These are phyloP conservation scores for Sericinus montela DNA, from an alignment of 2,888 invertebrate genomes.

Conservation along the genomic window DNA sequence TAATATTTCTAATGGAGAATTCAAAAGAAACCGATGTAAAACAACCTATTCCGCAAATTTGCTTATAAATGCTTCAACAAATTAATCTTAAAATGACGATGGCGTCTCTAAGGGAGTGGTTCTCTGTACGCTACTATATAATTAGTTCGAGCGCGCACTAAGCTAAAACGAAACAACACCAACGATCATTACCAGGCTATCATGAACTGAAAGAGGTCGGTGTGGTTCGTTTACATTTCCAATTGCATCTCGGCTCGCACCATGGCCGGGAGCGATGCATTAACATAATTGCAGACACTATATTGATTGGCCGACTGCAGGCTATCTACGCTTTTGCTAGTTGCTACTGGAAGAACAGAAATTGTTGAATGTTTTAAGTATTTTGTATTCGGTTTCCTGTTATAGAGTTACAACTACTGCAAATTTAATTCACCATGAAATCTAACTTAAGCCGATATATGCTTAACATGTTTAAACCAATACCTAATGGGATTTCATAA, in stretches of 20 bases:
- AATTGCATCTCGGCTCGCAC: constrained; percentile 50
- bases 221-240: constrained; percentile 59
- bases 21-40: background rate
- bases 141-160: constrained; percentile 22
- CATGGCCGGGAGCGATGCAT: constrained; percentile 61
- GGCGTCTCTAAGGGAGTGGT: constrained; percentile 10
- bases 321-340: constrained; percentile 32
- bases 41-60: constrained; percentile 2
- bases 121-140: constrained; percentile 24
- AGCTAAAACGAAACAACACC: constrained; percentile 35
- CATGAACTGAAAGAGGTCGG: constrained; percentile 45
- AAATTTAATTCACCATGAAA: no score
- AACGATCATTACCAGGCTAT: constrained; percentile 40
- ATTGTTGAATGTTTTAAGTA: constrained; percentile 21
- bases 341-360: constrained; percentile 34
- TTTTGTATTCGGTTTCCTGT: background rate
- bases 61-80: constrained; percentile 15
- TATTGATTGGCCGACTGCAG: constrained; percentile 68
- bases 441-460: no score
- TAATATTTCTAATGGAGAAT: background rate
- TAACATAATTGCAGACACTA: constrained; percentile 73
- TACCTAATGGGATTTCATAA: no score
- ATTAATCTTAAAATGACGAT: constrained; percentile 15
- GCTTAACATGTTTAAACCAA: no score
- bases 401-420: no score